phyloP scores from a whole-genome alignment of 1,140 invertebrate genomes.

The Augochlora pura region DNA sequence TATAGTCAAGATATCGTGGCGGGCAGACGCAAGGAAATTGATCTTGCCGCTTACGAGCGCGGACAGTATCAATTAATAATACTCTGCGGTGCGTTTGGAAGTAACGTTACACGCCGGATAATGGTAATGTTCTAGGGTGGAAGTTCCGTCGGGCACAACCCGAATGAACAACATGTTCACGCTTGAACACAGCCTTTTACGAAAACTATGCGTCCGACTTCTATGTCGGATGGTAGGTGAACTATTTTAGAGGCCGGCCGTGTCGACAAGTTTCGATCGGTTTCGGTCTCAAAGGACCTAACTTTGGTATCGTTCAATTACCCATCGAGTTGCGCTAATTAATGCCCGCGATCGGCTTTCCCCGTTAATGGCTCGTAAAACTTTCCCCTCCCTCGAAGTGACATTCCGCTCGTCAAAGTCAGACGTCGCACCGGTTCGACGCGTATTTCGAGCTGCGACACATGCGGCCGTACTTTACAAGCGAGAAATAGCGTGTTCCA shows the following conservation, averaged over 20 bases:
- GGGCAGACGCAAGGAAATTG: neutral
- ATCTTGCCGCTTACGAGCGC: neutral
- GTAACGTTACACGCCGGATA: neutral
- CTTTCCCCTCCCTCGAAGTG: neutral
- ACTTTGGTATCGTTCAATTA: conserved; percentile 15
- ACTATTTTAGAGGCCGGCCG: neutral
- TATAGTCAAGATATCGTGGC: too few species aligned
- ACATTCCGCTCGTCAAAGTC: conserved; percentile 20
- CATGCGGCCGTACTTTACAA: neutral
- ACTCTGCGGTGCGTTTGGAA: neutral
- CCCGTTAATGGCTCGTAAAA: conserved; percentile 18
- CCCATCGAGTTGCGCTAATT: conserved; percentile 46
- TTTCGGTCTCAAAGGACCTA: conserved; percentile 21
- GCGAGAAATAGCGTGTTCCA: neutral
- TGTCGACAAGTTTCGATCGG: conserved; percentile 18
- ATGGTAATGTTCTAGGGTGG: neutral
- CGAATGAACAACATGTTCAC: neutral
- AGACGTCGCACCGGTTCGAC: neutral
- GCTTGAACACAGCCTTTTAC: neutral
- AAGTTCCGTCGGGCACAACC: neutral
- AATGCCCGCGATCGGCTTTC: conserved; percentile 20
- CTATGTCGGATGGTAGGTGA: neutral
- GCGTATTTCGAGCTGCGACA: neutral
- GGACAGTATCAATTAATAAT: neutral
- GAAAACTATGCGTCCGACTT: conserved; percentile 23